Percentiles rank a stretch among this genome's conserved stretches.
Evolutionary conservation across 2,888 invertebrate species (phyloP).

Genomic region (Chymomyza fuscimana): DNA sequence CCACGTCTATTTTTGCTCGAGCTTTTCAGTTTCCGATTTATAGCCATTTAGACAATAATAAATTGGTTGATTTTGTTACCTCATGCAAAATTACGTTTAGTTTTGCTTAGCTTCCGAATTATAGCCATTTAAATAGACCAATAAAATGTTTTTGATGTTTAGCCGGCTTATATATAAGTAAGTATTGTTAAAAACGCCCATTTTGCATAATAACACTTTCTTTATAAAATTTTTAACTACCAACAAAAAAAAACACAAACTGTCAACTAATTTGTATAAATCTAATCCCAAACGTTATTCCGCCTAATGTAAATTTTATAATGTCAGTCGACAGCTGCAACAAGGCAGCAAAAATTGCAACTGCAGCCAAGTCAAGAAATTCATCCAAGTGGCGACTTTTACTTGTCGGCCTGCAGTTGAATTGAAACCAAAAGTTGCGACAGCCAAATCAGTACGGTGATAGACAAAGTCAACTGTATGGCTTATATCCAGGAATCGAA

Average conservation of each 20-base stretch:
- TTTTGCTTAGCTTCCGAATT: too few species aligned
- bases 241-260: conserved; percentile 31
- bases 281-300: conserved; percentile 55
- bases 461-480: conserved; percentile 12
- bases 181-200: too few species aligned
- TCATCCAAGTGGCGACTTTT: conserved; percentile 49
- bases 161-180: too few species aligned
- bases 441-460: conserved; percentile 45
- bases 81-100: too few species aligned
- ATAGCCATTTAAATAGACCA: too few species aligned
- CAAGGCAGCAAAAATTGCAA: conserved; percentile 26
- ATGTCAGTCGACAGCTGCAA: conserved; percentile 57
- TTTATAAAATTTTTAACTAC: background rate
- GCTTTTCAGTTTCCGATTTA: too few species aligned
- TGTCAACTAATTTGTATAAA: conserved; percentile 57
- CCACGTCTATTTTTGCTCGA: too few species aligned
- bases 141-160: too few species aligned
- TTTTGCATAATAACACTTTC: too few species aligned
- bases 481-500: too few species aligned
- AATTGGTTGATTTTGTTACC: too few species aligned
- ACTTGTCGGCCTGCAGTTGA: conserved; percentile 38
- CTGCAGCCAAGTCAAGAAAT: conserved; percentile 11
- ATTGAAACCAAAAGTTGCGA: conserved; percentile 66
- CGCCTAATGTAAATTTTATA: conserved; percentile 51
- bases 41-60: too few species aligned